A percentile compares a stretch with the other conserved stretches of the same genome.
Evolutionary conservation across 2,113 vertebrate species (phyloP).

Genomic region (Octodon degus): DNA sequence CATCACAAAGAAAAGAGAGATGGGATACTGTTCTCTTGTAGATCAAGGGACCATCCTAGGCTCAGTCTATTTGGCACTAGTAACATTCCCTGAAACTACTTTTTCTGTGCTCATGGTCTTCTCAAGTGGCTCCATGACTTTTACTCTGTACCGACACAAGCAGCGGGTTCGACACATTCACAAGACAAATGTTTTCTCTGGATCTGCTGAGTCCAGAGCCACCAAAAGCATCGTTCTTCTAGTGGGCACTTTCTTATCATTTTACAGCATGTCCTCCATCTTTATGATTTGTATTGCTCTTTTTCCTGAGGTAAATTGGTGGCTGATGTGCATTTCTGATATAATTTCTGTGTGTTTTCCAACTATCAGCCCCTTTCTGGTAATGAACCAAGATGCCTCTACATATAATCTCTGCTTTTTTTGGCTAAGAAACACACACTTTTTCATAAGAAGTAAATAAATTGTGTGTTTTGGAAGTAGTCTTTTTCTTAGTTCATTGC

Average conservation of each 20-base stretch:
- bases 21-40: not conserved
- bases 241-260: not conserved
- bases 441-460: not conserved
- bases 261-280: not conserved
- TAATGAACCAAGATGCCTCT: not conserved
- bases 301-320: fast-evolving
- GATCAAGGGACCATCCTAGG: fast-evolving
- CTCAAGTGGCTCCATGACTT: not conserved
- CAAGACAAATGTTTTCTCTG: fast-evolving
- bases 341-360: not conserved
- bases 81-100: not conserved
- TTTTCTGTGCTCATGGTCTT: not conserved
- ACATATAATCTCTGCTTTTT: not conserved
- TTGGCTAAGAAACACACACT: not conserved
- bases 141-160: not conserved
- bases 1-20: not conserved
- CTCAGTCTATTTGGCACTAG: not conserved
- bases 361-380: not conserved
- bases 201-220: not conserved
- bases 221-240: not conserved
- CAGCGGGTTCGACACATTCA: not conserved
- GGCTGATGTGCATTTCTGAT: not conserved
- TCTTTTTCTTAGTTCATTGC: not conserved
- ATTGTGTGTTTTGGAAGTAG: not conserved
- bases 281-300: fast-evolving